Base-by-base conservation (phyloP, 1,140 invertebrate species). In the Drosophila insularis region DNA sequence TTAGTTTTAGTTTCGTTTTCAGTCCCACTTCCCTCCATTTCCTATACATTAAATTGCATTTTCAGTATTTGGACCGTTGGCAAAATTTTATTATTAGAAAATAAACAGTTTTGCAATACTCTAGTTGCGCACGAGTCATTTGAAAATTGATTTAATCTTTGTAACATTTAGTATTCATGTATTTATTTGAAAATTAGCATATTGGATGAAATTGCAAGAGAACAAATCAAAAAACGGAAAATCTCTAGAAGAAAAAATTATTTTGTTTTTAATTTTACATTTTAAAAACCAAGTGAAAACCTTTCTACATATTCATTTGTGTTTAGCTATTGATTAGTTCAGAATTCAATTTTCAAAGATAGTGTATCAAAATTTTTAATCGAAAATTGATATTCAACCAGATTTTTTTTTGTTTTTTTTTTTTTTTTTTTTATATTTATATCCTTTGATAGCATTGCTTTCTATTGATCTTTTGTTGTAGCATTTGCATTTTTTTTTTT, bases 51-150 rank as follows among this genome's bases (percentile, higher is more conserved):
- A 58, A 58, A 58, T 74, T 66, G 70, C 70, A 74, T 60, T 74
- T 53, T 37, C 71, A 54, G 63, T 54, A 31, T 76, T 67, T 53
- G 53, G 55, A 56, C 80, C 71, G 60, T 59, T 56, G 66, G 79
- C 71, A 64, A 77, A 59, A 69, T 76, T 87, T 76, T 79, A 74
- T 89, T 82, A 87, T 87, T 89, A 56, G 62, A 77, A 87, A 71
- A 78, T 67, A 71, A 82, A 78, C 72, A 50, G 43, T 21, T 50
- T 50, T 21, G 17, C 43, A 1, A 50, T 50, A 50, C 43, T 10
- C 43, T 50, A 4, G 14, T 7, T 7, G 7, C 14, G 3, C 13
- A 46, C 2, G 14, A 46, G 43, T 46, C 14, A 19, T 8, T 2
- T 17, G 14, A 1, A 46, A 46, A 17, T 8, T 46, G 43, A 14